phyloP scores from a whole-genome alignment of 2,888 invertebrate species.

The Leptinotarsa tumamoca region DNA sequence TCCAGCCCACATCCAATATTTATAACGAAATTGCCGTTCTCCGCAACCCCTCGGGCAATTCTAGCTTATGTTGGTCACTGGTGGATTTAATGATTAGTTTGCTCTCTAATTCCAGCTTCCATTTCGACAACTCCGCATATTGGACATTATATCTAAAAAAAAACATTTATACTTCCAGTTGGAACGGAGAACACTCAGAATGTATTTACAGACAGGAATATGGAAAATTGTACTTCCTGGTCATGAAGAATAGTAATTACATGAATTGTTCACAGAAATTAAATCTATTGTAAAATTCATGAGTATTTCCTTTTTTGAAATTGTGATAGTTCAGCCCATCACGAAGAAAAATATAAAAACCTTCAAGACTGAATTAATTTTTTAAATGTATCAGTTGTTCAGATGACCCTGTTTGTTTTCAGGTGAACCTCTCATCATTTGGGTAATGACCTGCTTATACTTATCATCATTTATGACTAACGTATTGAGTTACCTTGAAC shows the following conservation, averaged over 20 bases:
- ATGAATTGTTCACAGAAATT: background rate
- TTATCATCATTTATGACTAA: no score
- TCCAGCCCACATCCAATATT: conserved; percentile 18
- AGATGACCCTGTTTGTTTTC: no score
- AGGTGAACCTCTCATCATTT: no score
- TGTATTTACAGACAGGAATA: background rate
- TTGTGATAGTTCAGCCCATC: no score
- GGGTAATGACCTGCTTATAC: no score
- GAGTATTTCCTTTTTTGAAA: no score
- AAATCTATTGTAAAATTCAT: no score
- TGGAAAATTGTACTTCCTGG: background rate
- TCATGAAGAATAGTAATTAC: background rate
- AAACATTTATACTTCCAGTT: background rate
- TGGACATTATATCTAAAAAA: conserved; percentile 1
- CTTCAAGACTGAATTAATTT: background rate
- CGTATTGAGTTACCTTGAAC: no score
- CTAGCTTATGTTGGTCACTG: conserved; percentile 18
- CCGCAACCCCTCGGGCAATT: conserved; percentile 17
- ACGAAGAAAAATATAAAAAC: background rate
- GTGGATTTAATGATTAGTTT: conserved; percentile 18
- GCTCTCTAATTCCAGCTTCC: conserved; percentile 19
- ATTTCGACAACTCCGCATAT: conserved; percentile 12
- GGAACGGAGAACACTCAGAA: background rate
- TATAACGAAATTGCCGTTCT: conserved; percentile 15
- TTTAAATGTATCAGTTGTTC: no score